Evolutionary conservation across 2,113 vertebrate genomes (phyloP), one percentile per base, ranked within the genome.

Genomic region (Psammodynastes pulverulentus): DNA sequence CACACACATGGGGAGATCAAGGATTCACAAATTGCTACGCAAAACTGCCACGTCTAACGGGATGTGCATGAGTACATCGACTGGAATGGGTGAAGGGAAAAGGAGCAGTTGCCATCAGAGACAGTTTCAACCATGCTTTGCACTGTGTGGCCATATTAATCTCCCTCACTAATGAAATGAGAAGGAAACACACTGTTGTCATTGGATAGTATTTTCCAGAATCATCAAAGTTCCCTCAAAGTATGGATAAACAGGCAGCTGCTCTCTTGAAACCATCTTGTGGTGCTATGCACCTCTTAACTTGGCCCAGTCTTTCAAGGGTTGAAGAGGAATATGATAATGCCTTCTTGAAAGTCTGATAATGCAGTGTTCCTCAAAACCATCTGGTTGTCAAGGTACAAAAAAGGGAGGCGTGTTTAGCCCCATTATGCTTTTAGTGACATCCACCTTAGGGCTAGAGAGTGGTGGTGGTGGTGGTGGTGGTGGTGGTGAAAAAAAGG

Each of bases 21-120:
- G 97, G 95, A 84, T 90, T 97, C 97, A 97, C 97, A 97, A 95
- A 94, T 96, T 97, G 97, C 97, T 97, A 98, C 96, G 96, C 96
- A 97, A 97, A 97, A 98, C 97, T 96, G 97, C 96, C 98, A 97
- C 97, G 95, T 97, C 97, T 97, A 98, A 97, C 96, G 95, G 97
- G 95, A 96, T 97, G 96, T 96, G 96, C 95, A 97, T 97, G 98
- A 97, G 96, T 97, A 98, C 96, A 97, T 95, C 97, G 95, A 97
- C 4, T 92, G 53, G 96, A 94, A 92, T 9, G 46, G 92, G 94
- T 89, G 89, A 92, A 89, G 88, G 88, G 93, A 17, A 45, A 62
- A 91, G 88, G 91, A 96, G 94, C 93, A 93, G 94, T 96, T 92
- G 9, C 91, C 93, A 86, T 49, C 86, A 91, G 9, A 87, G 54